Evolutionary conservation across 1,140 invertebrate species (phyloP), one percentile per base, ranked within the genome.

Genomic region (Melipona quadrifasciata): DNA sequence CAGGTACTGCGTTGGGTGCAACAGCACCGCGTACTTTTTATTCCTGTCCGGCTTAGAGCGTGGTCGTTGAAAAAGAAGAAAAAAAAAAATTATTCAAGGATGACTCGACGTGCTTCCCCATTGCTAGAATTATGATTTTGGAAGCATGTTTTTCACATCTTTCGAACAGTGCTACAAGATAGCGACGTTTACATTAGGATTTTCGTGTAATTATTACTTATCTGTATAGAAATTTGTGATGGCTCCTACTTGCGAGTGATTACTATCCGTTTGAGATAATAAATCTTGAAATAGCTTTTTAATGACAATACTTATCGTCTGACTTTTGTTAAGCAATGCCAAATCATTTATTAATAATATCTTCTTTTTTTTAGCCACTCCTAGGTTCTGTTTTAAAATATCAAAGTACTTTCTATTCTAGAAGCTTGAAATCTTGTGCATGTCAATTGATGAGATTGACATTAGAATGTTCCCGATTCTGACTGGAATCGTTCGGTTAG

Each of bases 11-110:
- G 67, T 81, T 21, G 17, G 11, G 4, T 31, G 31, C 31, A 67
- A 27, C 65, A 55, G 31, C n/a, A 79, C 21, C 85, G 76, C 70
- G 53, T 68, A 57, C 61, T 89, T 89, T 89, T 89, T 80, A 81
- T 64, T 86, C 79, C 67, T 11, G 64, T 6, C 72, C 75, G 71
- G 14, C 58, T 31, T 19, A 24, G 55, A 39, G 64, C 51, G 31
- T 68, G 39, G 57, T 24, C 21, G 65, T 24, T 47, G 39, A 31
- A 31, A 31, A 31, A 47, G 8, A 47, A 10, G 39, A 47, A 47
- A 47, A 53, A 24, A 65, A 39, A 24, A 21, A 68, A 74, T 47
- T 34, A 80, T 76, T 72, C 73, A 72, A 86, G 82, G 75, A 83
- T 78, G 58, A 71, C 67, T 78, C 11, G 55, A 72, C 74, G 34